Evolutionary conservation across 2,888 invertebrate genomes (phyloP).

Genomic region (Nymphalis polychloros): DNA sequence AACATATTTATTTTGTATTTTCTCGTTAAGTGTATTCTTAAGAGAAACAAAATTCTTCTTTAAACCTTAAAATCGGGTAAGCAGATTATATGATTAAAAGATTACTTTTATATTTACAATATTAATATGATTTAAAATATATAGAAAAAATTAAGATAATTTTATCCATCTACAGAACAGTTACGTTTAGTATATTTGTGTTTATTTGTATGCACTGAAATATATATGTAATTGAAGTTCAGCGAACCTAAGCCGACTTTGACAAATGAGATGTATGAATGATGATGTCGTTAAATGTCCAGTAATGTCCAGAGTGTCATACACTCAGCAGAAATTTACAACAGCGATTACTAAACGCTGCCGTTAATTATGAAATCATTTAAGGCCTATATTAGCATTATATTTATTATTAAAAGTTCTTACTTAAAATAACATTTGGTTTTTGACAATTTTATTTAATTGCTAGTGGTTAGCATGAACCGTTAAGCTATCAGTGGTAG

Average conservation of each 20-base stretch:
- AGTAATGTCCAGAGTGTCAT: not conserved
- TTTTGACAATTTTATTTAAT: not conserved
- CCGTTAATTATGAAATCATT: too few species aligned
- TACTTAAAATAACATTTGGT: not conserved
- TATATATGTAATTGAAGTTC: not conserved
- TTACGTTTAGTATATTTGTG: not conserved
- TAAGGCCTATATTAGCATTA: too few species aligned
- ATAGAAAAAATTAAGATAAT: too few species aligned
- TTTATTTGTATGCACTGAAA: not conserved
- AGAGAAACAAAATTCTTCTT: too few species aligned
- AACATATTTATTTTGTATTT: too few species aligned
- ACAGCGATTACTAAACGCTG: not conserved
- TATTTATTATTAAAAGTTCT: not conserved
- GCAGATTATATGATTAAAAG: too few species aligned
- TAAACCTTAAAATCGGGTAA: too few species aligned
- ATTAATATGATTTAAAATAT: too few species aligned
- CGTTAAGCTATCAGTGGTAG: not conserved
- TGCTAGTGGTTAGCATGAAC: not conserved
- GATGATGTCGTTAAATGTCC: not conserved
- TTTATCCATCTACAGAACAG: too few species aligned
- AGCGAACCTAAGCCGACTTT: slow-evolving; percentile 1
- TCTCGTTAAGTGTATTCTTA: too few species aligned
- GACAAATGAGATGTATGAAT: slow-evolving; percentile 2
- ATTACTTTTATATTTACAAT: too few species aligned
- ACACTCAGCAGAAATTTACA: not conserved